Conservation (phyloP, 2,888 invertebrate species). For the Rosalia funebris region DNA sequence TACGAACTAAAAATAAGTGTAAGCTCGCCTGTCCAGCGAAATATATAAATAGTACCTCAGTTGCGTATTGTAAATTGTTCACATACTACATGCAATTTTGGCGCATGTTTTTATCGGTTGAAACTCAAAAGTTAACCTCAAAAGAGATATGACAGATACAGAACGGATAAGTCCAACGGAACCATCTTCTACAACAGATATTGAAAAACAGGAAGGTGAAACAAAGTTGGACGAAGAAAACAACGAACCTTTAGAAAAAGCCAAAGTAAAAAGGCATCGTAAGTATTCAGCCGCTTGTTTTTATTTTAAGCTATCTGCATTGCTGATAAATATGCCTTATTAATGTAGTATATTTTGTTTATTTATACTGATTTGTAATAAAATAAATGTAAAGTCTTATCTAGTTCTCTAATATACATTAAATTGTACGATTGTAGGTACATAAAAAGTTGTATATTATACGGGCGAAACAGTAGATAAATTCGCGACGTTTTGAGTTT, state of each 20-base stretch:
- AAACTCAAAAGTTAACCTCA: conserved; percentile 10
- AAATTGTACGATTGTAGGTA: too few species aligned
- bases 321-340: too few species aligned
- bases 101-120: conserved; percentile 19
- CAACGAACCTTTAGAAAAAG: conserved; percentile 52
- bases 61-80: conserved; percentile 26
- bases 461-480: too few species aligned
- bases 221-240: conserved; percentile 39
- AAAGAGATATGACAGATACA: too few species aligned
- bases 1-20: conserved; percentile 29
- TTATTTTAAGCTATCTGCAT: conserved; percentile 39
- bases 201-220: conserved; percentile 42
- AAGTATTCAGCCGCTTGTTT: conserved; percentile 40
- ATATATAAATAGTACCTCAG: conserved; percentile 33
- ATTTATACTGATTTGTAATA: too few species aligned
- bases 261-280: conserved; percentile 55
- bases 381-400: too few species aligned
- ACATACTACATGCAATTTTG: neutral
- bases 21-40: conserved; percentile 15
- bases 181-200: conserved; percentile 35
- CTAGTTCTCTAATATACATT: too few species aligned
- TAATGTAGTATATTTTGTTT: too few species aligned
- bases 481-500: too few species aligned
- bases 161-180: too few species aligned
- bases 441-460: too few species aligned